Evolutionary conservation across 2,113 vertebrate genomes (phyloP).

Genomic region (Gnathonemus echidnorhynchus): DNA sequence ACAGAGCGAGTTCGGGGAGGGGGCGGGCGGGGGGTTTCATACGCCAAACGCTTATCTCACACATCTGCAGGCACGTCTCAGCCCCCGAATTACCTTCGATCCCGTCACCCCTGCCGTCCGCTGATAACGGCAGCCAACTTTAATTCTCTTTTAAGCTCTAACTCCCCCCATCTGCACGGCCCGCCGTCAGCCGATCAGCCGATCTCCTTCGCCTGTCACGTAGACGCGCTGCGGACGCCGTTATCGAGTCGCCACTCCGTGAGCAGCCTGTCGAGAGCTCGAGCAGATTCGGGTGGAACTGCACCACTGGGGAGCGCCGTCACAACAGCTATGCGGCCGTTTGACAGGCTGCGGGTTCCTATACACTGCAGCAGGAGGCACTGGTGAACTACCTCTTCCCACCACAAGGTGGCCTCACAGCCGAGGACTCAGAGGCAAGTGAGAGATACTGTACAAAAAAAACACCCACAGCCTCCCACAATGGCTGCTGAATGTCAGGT

Average conservation of each 20-base stretch:
- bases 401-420: not conserved
- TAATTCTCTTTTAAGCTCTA: conserved; percentile 36
- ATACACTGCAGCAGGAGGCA: conserved; percentile 24
- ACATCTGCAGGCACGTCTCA: conserved; percentile 33
- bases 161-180: conserved; percentile 23
- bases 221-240: not conserved
- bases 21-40: conserved; percentile 34
- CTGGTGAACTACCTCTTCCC: conserved; percentile 8
- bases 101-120: conserved; percentile 31
- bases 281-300: conserved; percentile 32
- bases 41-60: conserved; percentile 29
- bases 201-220: not conserved
- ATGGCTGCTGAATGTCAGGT: not conserved
- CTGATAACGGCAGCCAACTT: conserved; percentile 42
- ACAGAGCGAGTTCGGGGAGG: not conserved
- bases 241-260: not conserved
- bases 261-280: conserved; percentile 18
- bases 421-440: not conserved
- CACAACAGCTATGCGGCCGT: conserved; percentile 8
- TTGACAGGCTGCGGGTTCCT: conserved; percentile 30
- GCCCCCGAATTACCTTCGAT: conserved; percentile 38
- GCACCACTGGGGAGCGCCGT: conserved; percentile 23
- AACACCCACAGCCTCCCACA: not conserved
- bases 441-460: not conserved
- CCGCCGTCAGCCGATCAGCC: conserved; percentile 15